phyloP scores from a whole-genome alignment of 2,113 vertebrate species.

The Choloepus hoffmanni region DNA sequence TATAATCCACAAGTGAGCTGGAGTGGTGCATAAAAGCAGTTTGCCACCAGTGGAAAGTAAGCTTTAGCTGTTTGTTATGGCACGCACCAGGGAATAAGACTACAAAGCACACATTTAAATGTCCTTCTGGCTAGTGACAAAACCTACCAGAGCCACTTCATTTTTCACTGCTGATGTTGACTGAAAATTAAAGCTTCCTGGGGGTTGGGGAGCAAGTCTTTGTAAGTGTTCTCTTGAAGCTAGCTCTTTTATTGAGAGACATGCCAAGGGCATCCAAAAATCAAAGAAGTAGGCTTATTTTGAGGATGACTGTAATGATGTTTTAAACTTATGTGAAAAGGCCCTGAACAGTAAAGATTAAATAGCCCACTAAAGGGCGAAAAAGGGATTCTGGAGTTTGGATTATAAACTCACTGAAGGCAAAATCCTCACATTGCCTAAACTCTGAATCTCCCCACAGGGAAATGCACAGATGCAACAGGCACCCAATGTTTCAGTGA shows the following conservation, averaged over 20 bases:
- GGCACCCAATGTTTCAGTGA: neutral
- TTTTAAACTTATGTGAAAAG: slow-evolving; percentile 48
- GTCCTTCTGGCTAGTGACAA: slow-evolving; percentile 62
- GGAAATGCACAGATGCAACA: neutral
- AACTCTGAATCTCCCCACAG: neutral
- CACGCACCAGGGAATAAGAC: slow-evolving; percentile 54
- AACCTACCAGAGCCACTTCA: slow-evolving; percentile 71
- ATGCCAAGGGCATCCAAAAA: neutral
- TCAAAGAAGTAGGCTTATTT: neutral
- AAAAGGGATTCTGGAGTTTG: neutral
- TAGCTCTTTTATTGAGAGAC: neutral
- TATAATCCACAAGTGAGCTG: slow-evolving; percentile 73
- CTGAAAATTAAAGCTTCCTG: slow-evolving; percentile 60
- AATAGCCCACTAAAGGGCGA: neutral
- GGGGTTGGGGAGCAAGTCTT: neutral
- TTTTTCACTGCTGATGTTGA: slow-evolving; percentile 61
- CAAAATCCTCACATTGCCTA: neutral
- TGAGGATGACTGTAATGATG: neutral
- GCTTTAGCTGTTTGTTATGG: slow-evolving; percentile 73
- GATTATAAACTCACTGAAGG: neutral
- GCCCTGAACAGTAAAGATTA: neutral
- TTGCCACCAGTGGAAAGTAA: slow-evolving; percentile 64
- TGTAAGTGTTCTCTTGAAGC: neutral
- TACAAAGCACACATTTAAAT: slow-evolving; percentile 71
- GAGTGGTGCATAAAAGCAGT: slow-evolving; percentile 49